Evolutionary conservation across 2,888 invertebrate species (phyloP).

Genomic region (Diarsia mendica): DNA sequence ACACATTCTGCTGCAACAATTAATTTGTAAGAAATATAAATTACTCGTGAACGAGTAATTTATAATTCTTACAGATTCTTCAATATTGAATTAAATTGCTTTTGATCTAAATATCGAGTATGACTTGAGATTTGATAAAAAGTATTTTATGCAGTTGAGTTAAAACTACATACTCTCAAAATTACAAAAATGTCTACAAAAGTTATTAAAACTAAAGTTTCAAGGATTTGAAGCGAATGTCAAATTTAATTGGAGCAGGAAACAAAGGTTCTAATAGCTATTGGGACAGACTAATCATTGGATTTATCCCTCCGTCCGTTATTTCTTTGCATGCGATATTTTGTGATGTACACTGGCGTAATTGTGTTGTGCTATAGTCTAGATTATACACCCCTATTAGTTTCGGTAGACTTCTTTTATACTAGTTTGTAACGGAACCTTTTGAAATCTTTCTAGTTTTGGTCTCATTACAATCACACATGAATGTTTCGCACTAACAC

Average conservation of each 20-base stretch:
- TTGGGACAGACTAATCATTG: slow-evolving; percentile 36
- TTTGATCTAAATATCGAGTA: slow-evolving; percentile 3
- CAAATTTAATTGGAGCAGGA: slow-evolving; percentile 5
- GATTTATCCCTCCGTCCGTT: slow-evolving; percentile 39
- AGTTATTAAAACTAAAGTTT: slow-evolving; percentile 46
- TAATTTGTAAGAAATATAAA: neutral
- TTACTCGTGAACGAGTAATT: neutral
- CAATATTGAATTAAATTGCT: slow-evolving; percentile 11
- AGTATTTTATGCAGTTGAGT: slow-evolving; percentile 14
- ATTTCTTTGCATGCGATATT: slow-evolving; percentile 76
- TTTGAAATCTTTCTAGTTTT: slow-evolving; percentile 49
- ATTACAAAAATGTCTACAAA: slow-evolving; percentile 41
- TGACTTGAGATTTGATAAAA: slow-evolving; percentile 14
- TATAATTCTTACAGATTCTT: neutral
- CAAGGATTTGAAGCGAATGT: neutral
- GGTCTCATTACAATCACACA: slow-evolving; percentile 68
- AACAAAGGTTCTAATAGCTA: slow-evolving; percentile 49
- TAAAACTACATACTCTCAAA: slow-evolving; percentile 14
- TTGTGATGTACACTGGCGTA: slow-evolving; percentile 85
- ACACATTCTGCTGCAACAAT: slow-evolving; percentile 16
- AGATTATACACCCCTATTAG: slow-evolving; percentile 73
- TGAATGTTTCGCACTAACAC: slow-evolving; percentile 76
- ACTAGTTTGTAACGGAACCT: slow-evolving; percentile 51
- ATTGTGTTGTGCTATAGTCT: slow-evolving; percentile 83
- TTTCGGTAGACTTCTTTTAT: slow-evolving; percentile 68